Evolutionary conservation across 2,888 invertebrate species (phyloP).

Genomic region (Agrotis ipsilon): DNA sequence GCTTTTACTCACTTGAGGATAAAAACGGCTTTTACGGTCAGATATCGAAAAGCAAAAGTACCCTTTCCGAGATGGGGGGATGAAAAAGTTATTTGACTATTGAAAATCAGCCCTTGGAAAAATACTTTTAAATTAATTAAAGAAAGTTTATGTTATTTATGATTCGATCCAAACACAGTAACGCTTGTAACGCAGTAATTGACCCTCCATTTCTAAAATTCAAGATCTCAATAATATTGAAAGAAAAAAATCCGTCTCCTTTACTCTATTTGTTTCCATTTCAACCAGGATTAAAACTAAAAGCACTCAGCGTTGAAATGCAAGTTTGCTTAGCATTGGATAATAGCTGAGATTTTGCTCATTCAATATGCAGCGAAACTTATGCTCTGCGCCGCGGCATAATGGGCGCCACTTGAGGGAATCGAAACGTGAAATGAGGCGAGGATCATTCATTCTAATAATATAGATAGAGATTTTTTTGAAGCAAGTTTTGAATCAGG

Average conservation of each 20-base stretch:
- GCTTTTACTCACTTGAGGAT: too few species aligned
- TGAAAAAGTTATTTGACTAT: too few species aligned
- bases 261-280: slow-evolving; percentile 57
- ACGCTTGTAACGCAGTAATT: too few species aligned
- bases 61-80: too few species aligned
- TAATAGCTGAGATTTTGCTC: slow-evolving; percentile 61
- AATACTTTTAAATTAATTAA: too few species aligned
- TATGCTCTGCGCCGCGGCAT: slow-evolving; percentile 43
- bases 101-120: too few species aligned
- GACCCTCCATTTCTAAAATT: neutral
- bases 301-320: slow-evolving; percentile 58
- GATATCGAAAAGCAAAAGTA: too few species aligned
- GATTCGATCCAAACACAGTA: too few species aligned
- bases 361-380: slow-evolving; percentile 58
- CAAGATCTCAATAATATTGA: slow-evolving; percentile 7
- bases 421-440: slow-evolving; percentile 52
- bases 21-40: too few species aligned
- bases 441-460: slow-evolving; percentile 19
- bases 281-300: slow-evolving; percentile 60
- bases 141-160: too few species aligned
- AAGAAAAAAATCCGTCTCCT: slow-evolving; percentile 12
- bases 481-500: neutral
- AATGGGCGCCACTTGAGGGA: slow-evolving; percentile 53
- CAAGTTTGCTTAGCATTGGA: slow-evolving; percentile 62
- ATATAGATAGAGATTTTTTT: slow-evolving; percentile 5